These are phyloP conservation scores for Aurelia coerulea DNA, from an alignment of 30 jellyfish, hydroid and myxozoan species.

Conservation along the genomic window DNA sequence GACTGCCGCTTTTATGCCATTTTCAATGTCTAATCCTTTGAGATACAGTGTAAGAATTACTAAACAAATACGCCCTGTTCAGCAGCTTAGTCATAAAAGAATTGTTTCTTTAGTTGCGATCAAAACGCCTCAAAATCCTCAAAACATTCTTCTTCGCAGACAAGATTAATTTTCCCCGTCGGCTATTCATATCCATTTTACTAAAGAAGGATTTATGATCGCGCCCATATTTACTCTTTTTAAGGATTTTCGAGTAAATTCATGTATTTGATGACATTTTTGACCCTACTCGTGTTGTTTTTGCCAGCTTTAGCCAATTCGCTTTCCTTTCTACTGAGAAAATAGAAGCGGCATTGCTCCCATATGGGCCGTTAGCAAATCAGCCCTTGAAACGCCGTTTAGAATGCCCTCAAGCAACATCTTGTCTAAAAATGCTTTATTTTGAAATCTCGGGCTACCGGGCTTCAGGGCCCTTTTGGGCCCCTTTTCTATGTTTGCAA, in stretches of 20 bases:
- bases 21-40: neutral
- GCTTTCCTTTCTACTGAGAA: conserved; percentile 17
- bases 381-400: too few relatives aligned
- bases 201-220: conserved; percentile 1
- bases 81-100: neutral
- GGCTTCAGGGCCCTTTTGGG: too few relatives aligned
- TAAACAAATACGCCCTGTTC: neutral
- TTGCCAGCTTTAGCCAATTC: conserved; percentile 21
- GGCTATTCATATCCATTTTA: neutral
- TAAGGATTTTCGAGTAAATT: conserved; percentile 9
- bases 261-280: conserved; percentile 34
- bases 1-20: conserved; percentile 12
- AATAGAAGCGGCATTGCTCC: neutral
- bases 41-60: conserved; percentile 6
- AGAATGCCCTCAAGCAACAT: too few relatives aligned
- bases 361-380: too few relatives aligned
- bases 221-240: conserved; percentile 13
- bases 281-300: conserved; percentile 32
- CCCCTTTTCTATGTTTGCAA: too few relatives aligned
- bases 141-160: neutral
- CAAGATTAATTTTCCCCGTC: neutral
- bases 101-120: neutral
- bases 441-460: too few relatives aligned
- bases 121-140: neutral
- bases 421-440: too few relatives aligned